Conservation (phyloP, 2,113 vertebrate species). For the Collichthys lucidus region DNA sequence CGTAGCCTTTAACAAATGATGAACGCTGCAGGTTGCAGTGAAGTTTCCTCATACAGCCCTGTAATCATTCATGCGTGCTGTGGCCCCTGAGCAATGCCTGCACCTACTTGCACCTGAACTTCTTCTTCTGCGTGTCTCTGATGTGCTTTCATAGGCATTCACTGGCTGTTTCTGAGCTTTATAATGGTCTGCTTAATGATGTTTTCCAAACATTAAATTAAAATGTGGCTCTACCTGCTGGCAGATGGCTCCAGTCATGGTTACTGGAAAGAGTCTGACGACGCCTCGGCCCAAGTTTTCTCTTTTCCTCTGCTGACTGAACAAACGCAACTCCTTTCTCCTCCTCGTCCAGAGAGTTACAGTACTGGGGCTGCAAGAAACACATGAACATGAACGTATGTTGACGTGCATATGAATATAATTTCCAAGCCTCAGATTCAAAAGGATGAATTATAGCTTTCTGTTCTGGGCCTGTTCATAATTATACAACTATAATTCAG, state of each 20-base stretch:
- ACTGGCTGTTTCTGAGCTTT: neutral
- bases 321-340: slow-evolving; percentile 89
- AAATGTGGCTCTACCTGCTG: slow-evolving; percentile 84
- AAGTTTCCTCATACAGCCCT: slow-evolving; percentile 35
- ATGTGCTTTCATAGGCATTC: slow-evolving; percentile 6
- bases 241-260: slow-evolving; percentile 91
- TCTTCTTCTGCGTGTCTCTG: neutral
- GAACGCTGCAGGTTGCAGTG: slow-evolving; percentile 28
- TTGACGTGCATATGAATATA: neutral
- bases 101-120: slow-evolving; percentile 47
- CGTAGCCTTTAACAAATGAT: slow-evolving; percentile 37
- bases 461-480: neutral
- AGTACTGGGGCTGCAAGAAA: slow-evolving; percentile 87
- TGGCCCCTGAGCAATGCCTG: slow-evolving; percentile 61
- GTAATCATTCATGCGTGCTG: slow-evolving; percentile 44
- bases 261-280: slow-evolving; percentile 89
- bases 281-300: slow-evolving; percentile 89
- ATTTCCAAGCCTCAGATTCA: neutral
- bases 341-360: slow-evolving; percentile 89
- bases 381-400: neutral
- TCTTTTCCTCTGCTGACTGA: slow-evolving; percentile 91
- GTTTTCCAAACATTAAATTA: neutral
- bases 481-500: neutral
- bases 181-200: neutral
- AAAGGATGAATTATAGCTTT: neutral